Evolutionary conservation across 2,797 vertebrate genomes (phyloP).

Genomic region (Enteromius viviparus): DNA sequence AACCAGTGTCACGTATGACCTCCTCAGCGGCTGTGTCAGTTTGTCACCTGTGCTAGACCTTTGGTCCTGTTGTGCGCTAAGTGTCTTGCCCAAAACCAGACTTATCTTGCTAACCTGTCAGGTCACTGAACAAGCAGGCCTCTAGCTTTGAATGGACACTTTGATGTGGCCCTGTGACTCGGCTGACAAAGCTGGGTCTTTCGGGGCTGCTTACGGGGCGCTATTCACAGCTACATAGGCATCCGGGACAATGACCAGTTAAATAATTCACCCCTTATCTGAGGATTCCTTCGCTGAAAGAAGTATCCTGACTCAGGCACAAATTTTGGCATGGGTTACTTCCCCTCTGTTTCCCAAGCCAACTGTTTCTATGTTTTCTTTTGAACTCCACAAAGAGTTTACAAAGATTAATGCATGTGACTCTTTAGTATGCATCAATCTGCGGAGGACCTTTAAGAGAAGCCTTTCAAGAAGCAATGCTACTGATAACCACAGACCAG

Average conservation of each 20-base stretch:
- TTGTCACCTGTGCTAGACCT: slow-evolving; percentile 77
- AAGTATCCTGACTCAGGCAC: slow-evolving; percentile 50
- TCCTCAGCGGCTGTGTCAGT: slow-evolving; percentile 65
- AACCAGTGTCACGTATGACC: slow-evolving; percentile 66
- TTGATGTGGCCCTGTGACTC: slow-evolving; percentile 74
- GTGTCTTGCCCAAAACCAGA: slow-evolving; percentile 72
- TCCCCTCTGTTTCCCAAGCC: slow-evolving; percentile 34
- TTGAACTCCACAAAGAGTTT: slow-evolving; percentile 54
- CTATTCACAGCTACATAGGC: slow-evolving; percentile 66
- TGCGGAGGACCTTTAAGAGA: slow-evolving; percentile 62
- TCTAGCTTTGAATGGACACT: slow-evolving; percentile 70
- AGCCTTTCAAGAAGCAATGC: slow-evolving; percentile 64
- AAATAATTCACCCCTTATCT: slow-evolving; percentile 46
- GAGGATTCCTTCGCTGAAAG: slow-evolving; percentile 53
- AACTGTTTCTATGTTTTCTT: slow-evolving; percentile 57
- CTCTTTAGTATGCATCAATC: slow-evolving; percentile 58
- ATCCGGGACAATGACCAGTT: slow-evolving; percentile 61
- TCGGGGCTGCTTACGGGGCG: slow-evolving; percentile 65
- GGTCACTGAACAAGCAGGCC: slow-evolving; percentile 72
- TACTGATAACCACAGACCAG: slow-evolving; percentile 70
- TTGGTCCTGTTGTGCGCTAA: slow-evolving; percentile 72
- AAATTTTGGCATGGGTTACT: slow-evolving; percentile 44
- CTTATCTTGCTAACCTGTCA: slow-evolving; percentile 78
- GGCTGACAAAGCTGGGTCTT: slow-evolving; percentile 67
- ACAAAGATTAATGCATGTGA: slow-evolving; percentile 63